Conservation (phyloP, 2,113 vertebrate genomes). For the Xiphophorus hellerii region DNA sequence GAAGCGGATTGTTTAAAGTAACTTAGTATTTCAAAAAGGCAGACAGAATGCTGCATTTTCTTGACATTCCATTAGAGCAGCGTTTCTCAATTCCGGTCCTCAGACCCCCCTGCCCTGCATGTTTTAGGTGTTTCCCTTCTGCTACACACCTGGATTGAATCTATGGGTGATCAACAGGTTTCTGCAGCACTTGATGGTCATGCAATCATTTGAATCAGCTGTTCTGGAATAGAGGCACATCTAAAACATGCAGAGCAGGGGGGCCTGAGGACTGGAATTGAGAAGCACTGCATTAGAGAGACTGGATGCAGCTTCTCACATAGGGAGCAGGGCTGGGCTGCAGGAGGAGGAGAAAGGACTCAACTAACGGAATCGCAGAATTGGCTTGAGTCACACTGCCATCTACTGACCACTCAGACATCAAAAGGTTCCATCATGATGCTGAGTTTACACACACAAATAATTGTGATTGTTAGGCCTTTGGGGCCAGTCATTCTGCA, state of each 20-base stretch:
- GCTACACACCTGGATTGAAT: too few species aligned
- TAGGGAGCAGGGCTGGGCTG: constrained; percentile 19
- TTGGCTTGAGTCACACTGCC: constrained; percentile 75
- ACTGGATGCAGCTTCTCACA: constrained; percentile 55
- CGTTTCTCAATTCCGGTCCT: too few species aligned
- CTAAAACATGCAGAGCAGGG: too few species aligned
- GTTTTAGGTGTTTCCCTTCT: too few species aligned
- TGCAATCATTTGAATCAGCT: too few species aligned
- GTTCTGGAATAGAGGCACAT: too few species aligned
- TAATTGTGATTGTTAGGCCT: neutral
- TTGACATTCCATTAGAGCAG: constrained; percentile 77
- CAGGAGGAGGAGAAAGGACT: neutral
- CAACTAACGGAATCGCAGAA: neutral
- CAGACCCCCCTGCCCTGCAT: too few species aligned
- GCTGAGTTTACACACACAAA: constrained; percentile 18
- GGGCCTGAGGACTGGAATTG: too few species aligned
- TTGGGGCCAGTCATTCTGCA: neutral
- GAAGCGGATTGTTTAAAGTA: constrained; percentile 61
- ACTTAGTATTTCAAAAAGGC: constrained; percentile 70
- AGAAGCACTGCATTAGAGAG: constrained; percentile 75
- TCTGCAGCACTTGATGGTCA: too few species aligned
- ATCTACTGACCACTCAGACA: constrained; percentile 67
- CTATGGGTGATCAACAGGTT: too few species aligned
- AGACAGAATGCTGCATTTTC: constrained; percentile 65
- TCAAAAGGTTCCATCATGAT: constrained; percentile 38